These are phyloP conservation scores for Galerucella nymphaeae DNA, from an alignment of 2,888 invertebrate species.

Conservation along the genomic window DNA sequence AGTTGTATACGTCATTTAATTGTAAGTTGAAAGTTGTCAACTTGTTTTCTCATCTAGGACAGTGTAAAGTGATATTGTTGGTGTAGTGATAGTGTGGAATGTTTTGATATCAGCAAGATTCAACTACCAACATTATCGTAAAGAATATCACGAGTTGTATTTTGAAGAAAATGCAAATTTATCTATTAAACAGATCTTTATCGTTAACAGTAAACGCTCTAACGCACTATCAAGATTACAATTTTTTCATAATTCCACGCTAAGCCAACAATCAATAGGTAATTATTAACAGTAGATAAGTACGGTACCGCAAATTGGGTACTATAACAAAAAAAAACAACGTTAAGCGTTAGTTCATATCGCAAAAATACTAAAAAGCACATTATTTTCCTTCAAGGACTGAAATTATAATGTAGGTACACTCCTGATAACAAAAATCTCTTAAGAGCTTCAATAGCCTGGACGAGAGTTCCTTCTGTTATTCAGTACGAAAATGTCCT, in stretches of 20 bases:
- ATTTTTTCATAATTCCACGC: slow-evolving; percentile 20
- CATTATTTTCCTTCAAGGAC: too few species aligned
- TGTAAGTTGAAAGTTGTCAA: neutral
- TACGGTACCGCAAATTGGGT: neutral
- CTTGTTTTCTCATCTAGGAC: too few species aligned
- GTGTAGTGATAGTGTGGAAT: too few species aligned
- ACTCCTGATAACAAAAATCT: too few species aligned
- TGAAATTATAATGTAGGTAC: too few species aligned
- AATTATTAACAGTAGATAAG: neutral
- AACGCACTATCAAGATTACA: slow-evolving; percentile 25
- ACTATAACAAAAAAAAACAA: too few species aligned
- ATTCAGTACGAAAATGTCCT: too few species aligned
- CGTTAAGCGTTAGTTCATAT: too few species aligned
- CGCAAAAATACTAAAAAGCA: too few species aligned
- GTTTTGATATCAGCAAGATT: neutral
- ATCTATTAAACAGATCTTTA: slow-evolving; percentile 35
- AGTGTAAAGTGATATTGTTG: too few species aligned
- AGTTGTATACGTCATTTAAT: neutral
- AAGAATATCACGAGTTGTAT: slow-evolving; percentile 17
- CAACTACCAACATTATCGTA: slow-evolving; percentile 10
- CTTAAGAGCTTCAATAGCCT: too few species aligned
- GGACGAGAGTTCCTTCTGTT: too few species aligned
- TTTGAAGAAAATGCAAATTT: slow-evolving; percentile 26
- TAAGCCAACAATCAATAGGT: slow-evolving; percentile 11
- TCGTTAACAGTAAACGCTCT: slow-evolving; percentile 24